These are phyloP conservation scores for Channallabes apus DNA, from an alignment of 2,797 vertebrate genomes.

Conservation along the genomic window DNA sequence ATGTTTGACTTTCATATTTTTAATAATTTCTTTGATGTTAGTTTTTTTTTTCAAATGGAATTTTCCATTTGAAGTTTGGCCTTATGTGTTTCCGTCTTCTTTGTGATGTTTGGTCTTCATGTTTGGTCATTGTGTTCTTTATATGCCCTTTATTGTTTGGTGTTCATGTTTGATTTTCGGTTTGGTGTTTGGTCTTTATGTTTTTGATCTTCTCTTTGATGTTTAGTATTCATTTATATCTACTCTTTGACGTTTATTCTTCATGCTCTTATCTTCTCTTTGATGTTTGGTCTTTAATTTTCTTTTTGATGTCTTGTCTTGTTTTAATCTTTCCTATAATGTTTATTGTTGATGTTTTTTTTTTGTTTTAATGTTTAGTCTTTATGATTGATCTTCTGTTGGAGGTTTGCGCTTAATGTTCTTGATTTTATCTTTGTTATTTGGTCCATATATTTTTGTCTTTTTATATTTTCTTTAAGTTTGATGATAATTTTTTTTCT, in stretches of 20 bases:
- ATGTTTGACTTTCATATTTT: background rate
- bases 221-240: background rate
- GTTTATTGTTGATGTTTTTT: background rate
- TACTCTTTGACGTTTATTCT: background rate
- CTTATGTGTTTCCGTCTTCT: background rate
- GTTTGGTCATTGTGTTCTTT: background rate
- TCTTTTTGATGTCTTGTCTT: background rate
- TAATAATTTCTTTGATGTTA: background rate
- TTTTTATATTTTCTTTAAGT: too few relatives aligned
- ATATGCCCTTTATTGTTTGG: background rate
- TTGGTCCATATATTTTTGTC: background rate
- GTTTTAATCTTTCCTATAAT: background rate
- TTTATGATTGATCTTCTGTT: background rate
- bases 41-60: background rate
- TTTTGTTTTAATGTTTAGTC: background rate
- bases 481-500: background rate
- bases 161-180: background rate
- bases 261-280: background rate
- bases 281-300: background rate
- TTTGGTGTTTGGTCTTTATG: background rate
- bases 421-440: background rate
- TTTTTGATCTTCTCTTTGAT: background rate
- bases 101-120: background rate
- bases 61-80: background rate
- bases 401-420: background rate